phyloP scores from a whole-genome alignment of 2,888 invertebrate species.

The Napeogenes inachia region DNA sequence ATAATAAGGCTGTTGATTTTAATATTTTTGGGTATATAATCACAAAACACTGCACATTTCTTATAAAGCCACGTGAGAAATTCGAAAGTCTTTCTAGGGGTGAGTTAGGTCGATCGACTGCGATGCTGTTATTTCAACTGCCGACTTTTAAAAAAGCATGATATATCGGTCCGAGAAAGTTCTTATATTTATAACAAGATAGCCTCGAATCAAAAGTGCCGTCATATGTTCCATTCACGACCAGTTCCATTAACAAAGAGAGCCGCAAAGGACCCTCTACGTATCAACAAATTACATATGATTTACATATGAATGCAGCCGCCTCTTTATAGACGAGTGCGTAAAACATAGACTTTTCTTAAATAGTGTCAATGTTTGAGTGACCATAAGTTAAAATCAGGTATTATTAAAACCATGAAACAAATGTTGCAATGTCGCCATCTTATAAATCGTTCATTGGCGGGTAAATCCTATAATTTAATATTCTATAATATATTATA shows the following conservation, averaged over 20 bases:
- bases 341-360: conserved; percentile 64
- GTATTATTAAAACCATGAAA: conserved; percentile 39
- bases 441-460: background rate
- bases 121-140: conserved; percentile 65
- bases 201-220: conserved; percentile 58
- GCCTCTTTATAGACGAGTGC: conserved; percentile 46
- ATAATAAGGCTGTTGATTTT: too few species aligned
- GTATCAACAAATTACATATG: conserved; percentile 74
- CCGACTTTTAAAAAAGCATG: conserved; percentile 46
- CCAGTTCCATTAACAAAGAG: conserved; percentile 66
- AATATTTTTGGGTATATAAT: background rate
- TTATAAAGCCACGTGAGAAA: conserved; percentile 31
- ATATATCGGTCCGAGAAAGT: conserved; percentile 60
- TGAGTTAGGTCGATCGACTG: conserved; percentile 33
- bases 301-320: conserved; percentile 68
- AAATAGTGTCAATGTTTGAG: conserved; percentile 60
- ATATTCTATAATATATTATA: background rate
- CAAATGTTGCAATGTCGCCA: conserved; percentile 30
- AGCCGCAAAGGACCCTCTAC: conserved; percentile 74
- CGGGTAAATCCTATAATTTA: background rate
- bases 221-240: conserved; percentile 69
- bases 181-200: conserved; percentile 45
- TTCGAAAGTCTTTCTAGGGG: conserved; percentile 35
- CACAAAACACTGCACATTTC: conserved; percentile 19
- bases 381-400: conserved; percentile 40